Percentiles rank a stretch among this genome's conserved stretches.
These are phyloP conservation scores for Ceyx cyanopectus DNA, from an alignment of 2,113 vertebrate species.

Conservation along the genomic window DNA sequence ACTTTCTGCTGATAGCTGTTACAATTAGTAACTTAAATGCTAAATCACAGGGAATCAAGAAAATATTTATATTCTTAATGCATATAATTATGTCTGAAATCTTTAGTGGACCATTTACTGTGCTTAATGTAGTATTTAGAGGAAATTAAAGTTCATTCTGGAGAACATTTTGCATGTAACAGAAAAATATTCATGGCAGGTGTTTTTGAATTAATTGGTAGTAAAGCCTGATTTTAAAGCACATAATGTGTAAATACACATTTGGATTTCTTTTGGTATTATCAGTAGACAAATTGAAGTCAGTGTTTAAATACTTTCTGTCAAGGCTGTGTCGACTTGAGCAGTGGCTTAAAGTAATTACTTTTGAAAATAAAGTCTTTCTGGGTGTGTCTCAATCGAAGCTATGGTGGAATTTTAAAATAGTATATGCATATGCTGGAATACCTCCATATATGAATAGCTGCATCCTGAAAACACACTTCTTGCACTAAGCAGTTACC, in stretches of 20 bases:
- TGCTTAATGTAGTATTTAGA: constrained; percentile 70
- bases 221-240: constrained; percentile 32
- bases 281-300: neutral
- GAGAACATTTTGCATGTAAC: constrained; percentile 48
- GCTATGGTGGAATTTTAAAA: neutral
- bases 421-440: neutral
- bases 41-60: constrained; percentile 43
- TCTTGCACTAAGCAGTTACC: neutral
- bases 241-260: neutral
- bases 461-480: neutral
- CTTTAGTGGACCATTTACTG: constrained; percentile 65
- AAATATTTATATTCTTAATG: constrained; percentile 71
- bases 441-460: neutral
- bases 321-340: neutral
- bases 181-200: constrained; percentile 47
- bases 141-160: constrained; percentile 68
- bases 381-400: neutral
- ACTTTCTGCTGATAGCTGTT: constrained; percentile 1
- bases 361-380: neutral
- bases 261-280: constrained; percentile 20
- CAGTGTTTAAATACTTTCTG: neutral
- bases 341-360: neutral
- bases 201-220: constrained; percentile 57
- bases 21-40: constrained; percentile 48
- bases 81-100: constrained; percentile 61